Conservation (phyloP, 1,140 invertebrate species). For the Aphelinus atriplicis region DNA sequence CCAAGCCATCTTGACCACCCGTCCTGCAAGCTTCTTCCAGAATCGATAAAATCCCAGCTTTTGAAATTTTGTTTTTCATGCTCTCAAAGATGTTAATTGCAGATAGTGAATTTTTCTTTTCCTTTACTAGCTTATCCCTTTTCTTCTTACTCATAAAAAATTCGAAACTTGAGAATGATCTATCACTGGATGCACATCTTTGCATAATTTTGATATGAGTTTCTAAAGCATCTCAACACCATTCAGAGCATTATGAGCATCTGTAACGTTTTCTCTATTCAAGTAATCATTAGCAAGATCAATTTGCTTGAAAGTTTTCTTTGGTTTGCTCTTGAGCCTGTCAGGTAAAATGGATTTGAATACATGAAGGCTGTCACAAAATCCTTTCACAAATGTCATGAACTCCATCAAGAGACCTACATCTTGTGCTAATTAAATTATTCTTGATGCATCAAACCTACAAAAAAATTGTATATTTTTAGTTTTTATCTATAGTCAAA, state of each 20-base stretch:
- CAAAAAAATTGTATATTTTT: constrained; percentile 1
- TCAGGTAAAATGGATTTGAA: constrained; percentile 31
- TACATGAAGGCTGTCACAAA: constrained; percentile 26
- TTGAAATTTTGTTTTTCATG: constrained; percentile 32
- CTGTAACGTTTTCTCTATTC: not conserved
- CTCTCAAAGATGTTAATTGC: constrained; percentile 21
- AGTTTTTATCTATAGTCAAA: too few relatives aligned
- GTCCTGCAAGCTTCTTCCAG: constrained; percentile 27
- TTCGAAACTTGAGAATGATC: not conserved
- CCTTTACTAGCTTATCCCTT: constrained; percentile 1
- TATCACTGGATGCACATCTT: not conserved
- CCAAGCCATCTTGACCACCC: constrained; percentile 7
- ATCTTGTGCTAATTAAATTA: constrained; percentile 15
- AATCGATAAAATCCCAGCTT: constrained; percentile 27
- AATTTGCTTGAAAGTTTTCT: constrained; percentile 25
- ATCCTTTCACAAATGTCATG: constrained; percentile 32
- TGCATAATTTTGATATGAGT: constrained; percentile 20
- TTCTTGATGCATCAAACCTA: constrained; percentile 34
- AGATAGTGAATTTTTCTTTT: constrained; percentile 16
- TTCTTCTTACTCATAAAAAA: not conserved
- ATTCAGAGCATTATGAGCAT: constrained; percentile 38
- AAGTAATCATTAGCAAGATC: constrained; percentile 33
- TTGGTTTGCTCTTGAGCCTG: constrained; percentile 22
- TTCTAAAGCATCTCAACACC: constrained; percentile 34
- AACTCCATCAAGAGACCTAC: constrained; percentile 24